Evolutionary conservation across 2,888 invertebrate genomes (phyloP), one percentile per base, ranked within the genome.

Genomic region (Ptilodon capucinus): DNA sequence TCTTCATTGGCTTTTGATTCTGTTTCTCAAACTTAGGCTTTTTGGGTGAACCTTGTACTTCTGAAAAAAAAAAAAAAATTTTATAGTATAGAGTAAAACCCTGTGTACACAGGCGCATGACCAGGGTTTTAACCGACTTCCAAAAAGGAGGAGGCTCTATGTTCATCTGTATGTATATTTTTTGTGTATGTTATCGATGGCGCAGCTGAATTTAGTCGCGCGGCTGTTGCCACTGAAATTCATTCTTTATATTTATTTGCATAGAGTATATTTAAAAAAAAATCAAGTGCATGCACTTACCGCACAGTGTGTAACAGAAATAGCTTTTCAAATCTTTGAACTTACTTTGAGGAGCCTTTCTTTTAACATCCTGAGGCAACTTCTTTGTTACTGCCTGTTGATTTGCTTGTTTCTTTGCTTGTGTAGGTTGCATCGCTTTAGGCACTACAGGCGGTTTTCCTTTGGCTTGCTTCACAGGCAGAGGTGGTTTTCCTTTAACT

Each of bases 11-110:
- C 49, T 76, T 80, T 44, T 80, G 78, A 40, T 71, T 67, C 60
- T 79, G 76, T 52, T 86, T 88, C 50, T 86, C 87, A 58, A 86
- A 88, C 51, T 86, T 88, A 0, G 74, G 71, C 54, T 85, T 88
- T 57, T 86, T 86, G 0, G 71, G 42, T n/a, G 65, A 46, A 2
- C 56, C 57, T 32, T 61, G 60, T 1, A 57, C 40, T 61, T 67
- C 87, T 86, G 69, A 46, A 81, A 79, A 48, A 17, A 47, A 45
- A 46, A 48, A 13, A 46, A 28, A 16, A 40, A 35, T 8, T 30
- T 4, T 11, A n/a, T n/a, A n/a, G n/a, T n/a, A n/a, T n/a, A n/a
- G n/a, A n/a, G n/a, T n/a, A n/a, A n/a, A n/a, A n/a, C n/a, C n/a
- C n/a, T n/a, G n/a, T n/a, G n/a, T n/a, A n/a, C n/a, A n/a, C n/a